These are phyloP conservation scores for Pundamilia nyererei DNA, from an alignment of 2,113 vertebrate genomes.

Conservation along the genomic window DNA sequence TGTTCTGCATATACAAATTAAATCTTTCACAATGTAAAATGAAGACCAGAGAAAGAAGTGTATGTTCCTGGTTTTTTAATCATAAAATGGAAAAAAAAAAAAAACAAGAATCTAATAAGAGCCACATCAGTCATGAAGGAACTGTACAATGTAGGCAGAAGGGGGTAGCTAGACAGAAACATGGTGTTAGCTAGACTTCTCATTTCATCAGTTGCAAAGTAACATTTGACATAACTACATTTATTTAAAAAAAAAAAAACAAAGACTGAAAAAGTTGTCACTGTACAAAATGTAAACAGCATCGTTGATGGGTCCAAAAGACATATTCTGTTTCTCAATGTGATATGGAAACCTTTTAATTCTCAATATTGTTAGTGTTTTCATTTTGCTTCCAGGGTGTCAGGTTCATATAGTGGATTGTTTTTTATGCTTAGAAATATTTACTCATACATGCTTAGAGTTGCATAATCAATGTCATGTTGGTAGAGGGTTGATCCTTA, in stretches of 20 bases:
- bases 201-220: neutral
- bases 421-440: no score
- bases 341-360: neutral
- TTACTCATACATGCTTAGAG: no score
- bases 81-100: conserved; percentile 1
- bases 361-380: neutral
- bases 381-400: neutral
- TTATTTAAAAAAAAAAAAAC: neutral
- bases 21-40: neutral
- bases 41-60: neutral
- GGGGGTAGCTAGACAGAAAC: neutral
- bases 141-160: neutral
- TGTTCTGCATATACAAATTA: neutral
- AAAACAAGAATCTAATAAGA: conserved; percentile 20
- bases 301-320: neutral
- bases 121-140: neutral
- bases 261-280: neutral
- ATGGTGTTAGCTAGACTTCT: neutral
- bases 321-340: neutral
- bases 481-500: no score
- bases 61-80: conserved; percentile 8
- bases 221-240: neutral
- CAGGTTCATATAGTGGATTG: no score
- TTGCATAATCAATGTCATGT: no score
- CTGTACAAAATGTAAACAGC: neutral